Evolutionary conservation across 1,140 invertebrate species (phyloP), one percentile per base, ranked within the genome.

Genomic region (Palaemon carinicauda): DNA sequence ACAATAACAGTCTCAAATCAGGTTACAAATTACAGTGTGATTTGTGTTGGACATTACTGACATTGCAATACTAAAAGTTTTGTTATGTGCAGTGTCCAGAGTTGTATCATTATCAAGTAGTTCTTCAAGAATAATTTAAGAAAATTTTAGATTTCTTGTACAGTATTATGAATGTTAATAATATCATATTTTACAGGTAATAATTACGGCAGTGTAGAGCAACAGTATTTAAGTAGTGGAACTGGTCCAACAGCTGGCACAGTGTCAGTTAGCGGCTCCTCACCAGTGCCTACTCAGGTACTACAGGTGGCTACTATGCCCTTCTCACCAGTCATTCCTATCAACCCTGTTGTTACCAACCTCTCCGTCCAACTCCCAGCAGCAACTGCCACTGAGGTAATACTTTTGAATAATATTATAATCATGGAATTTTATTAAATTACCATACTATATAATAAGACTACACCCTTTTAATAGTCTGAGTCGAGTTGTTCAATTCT

Each of bases 331-430:
- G 87, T 88, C 51, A 79, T 88, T 53, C 87, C 87, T 27, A 69
- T 88, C 60, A 82, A 88, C 65, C 87, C 87, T 5, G 81, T 88
- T 31, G 87, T 82, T 33, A 87, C 86, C 29, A 87, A 87, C 56
- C 27, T 82, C 41, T 78, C 81, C 15, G 60, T 88, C 24, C 87
- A 82, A 53, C 77, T 88, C n/a, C 80, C 87, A 19, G 51, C 80
- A 41, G 24, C 75, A 9, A n/a, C 87, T 9, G 83, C 80, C 24
- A 83, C 87, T 19, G 87, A 88, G 87, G 87, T 88, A 41, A 83
- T 71, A 75, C 41, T 24, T 24, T 27, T 14, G 52, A 60, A 52
- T 53, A 14, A 17, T 52, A 24, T 9, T 19, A n/a, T n/a, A 77
- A 31, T 77, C 53, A 10, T 78, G 5, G 51, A 9, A 24, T 78